These are phyloP conservation scores for Ladona fulva DNA, from an alignment of 1,140 invertebrate species.

Conservation along the genomic window DNA sequence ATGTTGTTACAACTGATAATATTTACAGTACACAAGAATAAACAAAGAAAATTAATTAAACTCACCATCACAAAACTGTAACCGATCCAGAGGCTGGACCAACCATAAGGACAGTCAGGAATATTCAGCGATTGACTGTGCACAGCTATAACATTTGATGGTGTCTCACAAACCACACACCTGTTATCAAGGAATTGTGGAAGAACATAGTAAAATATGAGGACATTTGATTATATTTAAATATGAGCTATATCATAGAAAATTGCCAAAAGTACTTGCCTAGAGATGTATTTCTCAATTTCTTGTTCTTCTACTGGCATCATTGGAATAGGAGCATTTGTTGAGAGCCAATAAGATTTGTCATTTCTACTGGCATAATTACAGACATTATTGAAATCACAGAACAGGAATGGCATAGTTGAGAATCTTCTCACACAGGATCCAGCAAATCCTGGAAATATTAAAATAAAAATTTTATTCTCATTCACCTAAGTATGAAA, in stretches of 20 bases:
- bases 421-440: slow-evolving; percentile 81
- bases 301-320: slow-evolving; percentile 69
- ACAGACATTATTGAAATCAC: slow-evolving; percentile 81
- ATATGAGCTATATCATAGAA: background rate
- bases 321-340: slow-evolving; percentile 83
- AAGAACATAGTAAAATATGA: background rate
- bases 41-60: no score
- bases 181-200: slow-evolving; percentile 36
- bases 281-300: slow-evolving; percentile 77
- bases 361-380: slow-evolving; percentile 85
- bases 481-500: no score
- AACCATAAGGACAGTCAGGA: slow-evolving; percentile 84
- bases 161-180: slow-evolving; percentile 89
- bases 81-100: slow-evolving; percentile 90
- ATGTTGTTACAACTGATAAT: no score
- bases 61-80: slow-evolving; percentile 96
- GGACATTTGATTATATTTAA: background rate
- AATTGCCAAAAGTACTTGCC: slow-evolving; percentile 39
- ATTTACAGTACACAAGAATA: no score
- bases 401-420: slow-evolving; percentile 92
- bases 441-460: slow-evolving; percentile 50
- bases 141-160: slow-evolving; percentile 88
- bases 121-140: slow-evolving; percentile 87
- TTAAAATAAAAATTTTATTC: no score
- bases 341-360: slow-evolving; percentile 91